phyloP scores from a whole-genome alignment of 1,140 invertebrate species.

The Sycophila sp. region DNA sequence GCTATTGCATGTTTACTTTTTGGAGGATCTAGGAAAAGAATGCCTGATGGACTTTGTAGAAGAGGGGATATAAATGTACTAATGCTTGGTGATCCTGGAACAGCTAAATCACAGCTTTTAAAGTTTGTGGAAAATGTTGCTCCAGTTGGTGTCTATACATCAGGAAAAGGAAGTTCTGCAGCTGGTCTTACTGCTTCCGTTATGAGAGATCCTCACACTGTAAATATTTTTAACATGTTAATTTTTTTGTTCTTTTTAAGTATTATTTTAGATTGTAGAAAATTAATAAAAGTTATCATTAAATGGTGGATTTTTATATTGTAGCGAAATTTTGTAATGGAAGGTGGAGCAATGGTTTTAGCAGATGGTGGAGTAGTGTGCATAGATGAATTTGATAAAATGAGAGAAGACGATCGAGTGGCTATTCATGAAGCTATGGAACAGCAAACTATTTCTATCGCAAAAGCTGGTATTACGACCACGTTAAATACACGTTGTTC shows the following conservation, averaged over 20 bases:
- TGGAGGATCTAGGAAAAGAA: constrained; percentile 87
- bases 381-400: constrained; percentile 99
- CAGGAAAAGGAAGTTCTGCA: constrained; percentile 98
- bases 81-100: constrained; percentile 97
- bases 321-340: constrained; percentile 97
- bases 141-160: constrained; percentile 97
- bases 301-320: constrained; percentile 49
- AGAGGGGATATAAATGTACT: constrained; percentile 98
- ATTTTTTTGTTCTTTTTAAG: not conserved
- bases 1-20: constrained; percentile 96
- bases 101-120: constrained; percentile 96
- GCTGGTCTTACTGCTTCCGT: constrained; percentile 99
- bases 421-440: constrained; percentile 99
- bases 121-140: constrained; percentile 98
- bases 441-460: constrained; percentile 99
- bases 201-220: constrained; percentile 89
- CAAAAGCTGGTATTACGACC: constrained; percentile 99
- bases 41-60: constrained; percentile 94
- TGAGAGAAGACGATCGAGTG: constrained; percentile 98
- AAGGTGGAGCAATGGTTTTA: constrained; percentile 99
- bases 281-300: constrained; percentile 23
- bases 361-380: constrained; percentile 99
- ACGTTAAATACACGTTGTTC: constrained; percentile 98
- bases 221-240: constrained; percentile 55
- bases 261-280: constrained; percentile 3